These are phyloP conservation scores for Pteropus alecto DNA, from an alignment of 2,113 vertebrate genomes.

Conservation along the genomic window DNA sequence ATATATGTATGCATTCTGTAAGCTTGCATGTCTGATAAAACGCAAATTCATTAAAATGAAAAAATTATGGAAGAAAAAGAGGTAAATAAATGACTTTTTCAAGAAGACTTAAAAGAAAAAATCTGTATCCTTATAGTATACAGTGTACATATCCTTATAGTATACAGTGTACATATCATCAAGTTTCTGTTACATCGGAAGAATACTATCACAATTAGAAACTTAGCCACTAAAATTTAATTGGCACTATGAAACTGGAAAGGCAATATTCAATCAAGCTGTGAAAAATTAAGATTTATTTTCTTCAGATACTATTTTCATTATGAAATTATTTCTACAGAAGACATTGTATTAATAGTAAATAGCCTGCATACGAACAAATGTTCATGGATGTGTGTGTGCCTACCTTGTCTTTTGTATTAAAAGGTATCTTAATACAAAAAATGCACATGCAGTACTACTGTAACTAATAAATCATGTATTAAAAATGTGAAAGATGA, in stretches of 20 bases:
- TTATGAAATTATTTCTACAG: not conserved
- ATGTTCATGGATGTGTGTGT: not conserved
- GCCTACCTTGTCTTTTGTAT: not conserved
- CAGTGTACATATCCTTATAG: not conserved
- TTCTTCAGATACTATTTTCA: not conserved
- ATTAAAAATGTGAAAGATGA: slow-evolving; percentile 32
- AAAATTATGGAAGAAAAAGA: not conserved
- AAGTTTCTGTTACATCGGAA: not conserved
- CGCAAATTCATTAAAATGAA: not conserved
- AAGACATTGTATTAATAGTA: not conserved
- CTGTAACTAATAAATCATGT: not conserved
- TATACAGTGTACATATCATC: not conserved
- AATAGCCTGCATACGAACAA: not conserved
- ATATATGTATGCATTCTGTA: not conserved
- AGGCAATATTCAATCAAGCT: not conserved
- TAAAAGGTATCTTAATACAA: not conserved
- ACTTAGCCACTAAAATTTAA: not conserved
- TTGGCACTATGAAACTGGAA: not conserved
- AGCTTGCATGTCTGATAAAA: not conserved
- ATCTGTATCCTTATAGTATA: not conserved
- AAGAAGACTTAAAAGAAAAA: not conserved
- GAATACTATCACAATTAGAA: not conserved
- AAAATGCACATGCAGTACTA: not conserved
- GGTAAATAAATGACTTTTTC: not conserved
- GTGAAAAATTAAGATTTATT: not conserved